Base-by-base conservation (phyloP, 2,113 vertebrate species). In the Notarius lentiginosus region DNA sequence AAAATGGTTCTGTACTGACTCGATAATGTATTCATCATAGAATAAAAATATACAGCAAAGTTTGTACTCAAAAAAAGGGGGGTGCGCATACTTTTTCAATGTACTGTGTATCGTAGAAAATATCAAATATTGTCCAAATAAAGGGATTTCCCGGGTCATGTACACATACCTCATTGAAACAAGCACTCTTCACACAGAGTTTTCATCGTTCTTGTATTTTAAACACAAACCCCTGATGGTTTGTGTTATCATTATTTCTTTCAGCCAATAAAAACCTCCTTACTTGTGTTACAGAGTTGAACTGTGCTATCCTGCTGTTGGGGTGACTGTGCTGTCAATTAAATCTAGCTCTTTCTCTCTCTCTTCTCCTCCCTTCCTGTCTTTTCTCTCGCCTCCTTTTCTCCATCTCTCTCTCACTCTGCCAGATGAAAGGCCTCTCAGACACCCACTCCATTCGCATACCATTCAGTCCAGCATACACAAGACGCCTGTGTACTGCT, bases 391-490 rank as follows among this genome's bases (percentile, higher is more conserved):
- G 83, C 87, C 51, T 53, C 86, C 53, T 24, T 66, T 34, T 76
- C 55, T 65, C 68, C 83, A 27, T 30, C 49, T 10, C 81, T 84
- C 86, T 88, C 89, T 94, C 94, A 94, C 94, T 91, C 91, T 92
- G 93, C 93, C 92, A 94, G 94, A 94, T 95, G 94, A 95, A 95
- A 94, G 94, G 93, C 91, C 94, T 93, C 93, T 94, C 92, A 94
- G 93, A 95, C 95, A 93, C 93, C 94, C 95, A 95, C 95, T 94
- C 94, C 91, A 93, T 92, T 92, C 88, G 79, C 95, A 95, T 95
- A 94, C 94, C 94, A 95, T 94, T 94, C 93, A 93, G 93, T 93
- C 94, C 94, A 92, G 94, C 92, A 94, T 94, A 95, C 94, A 95
- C 95, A 95, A 93, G 93, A 95, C 92, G 94, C 94, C 93, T 95